A percentile compares a stretch with the other conserved stretches of the same genome.
Conservation (phyloP, 2,797 vertebrate species). For the Lagorchestes hirsutus region DNA sequence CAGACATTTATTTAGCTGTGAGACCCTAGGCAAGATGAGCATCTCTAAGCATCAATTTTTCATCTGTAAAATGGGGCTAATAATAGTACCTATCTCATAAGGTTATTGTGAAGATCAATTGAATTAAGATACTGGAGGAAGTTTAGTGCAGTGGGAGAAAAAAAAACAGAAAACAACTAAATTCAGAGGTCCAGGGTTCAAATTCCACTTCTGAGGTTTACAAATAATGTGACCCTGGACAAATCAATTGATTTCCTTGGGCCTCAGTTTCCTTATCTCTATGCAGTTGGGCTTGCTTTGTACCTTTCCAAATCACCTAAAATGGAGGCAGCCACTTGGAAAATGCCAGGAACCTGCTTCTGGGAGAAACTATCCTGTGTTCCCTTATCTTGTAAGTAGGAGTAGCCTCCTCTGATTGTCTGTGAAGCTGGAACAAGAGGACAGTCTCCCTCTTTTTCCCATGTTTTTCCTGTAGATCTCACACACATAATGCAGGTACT, state of each 20-base stretch:
- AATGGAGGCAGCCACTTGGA: background rate
- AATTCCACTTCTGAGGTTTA: background rate
- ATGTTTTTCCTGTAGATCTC: background rate
- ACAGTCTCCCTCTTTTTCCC: background rate
- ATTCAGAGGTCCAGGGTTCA: background rate
- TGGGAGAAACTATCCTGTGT: background rate
- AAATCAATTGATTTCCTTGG: background rate
- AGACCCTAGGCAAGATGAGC: background rate
- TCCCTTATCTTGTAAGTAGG: background rate
- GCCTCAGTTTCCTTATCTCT: background rate
- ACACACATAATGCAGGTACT: background rate
- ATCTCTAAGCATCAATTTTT: background rate
- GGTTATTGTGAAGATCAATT: background rate
- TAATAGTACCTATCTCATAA: background rate
- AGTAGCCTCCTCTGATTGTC: background rate
- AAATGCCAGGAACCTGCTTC: background rate
- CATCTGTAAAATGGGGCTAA: background rate
- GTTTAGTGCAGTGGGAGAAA: background rate
- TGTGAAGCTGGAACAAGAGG: background rate
- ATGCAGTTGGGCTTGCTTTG: background rate
- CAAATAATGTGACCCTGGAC: background rate
- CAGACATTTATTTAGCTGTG: background rate
- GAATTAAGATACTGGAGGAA: background rate
- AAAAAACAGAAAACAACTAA: background rate
- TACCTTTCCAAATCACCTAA: background rate